Conservation (phyloP, 2,113 vertebrate genomes). For the Recurvirostra avosetta region DNA sequence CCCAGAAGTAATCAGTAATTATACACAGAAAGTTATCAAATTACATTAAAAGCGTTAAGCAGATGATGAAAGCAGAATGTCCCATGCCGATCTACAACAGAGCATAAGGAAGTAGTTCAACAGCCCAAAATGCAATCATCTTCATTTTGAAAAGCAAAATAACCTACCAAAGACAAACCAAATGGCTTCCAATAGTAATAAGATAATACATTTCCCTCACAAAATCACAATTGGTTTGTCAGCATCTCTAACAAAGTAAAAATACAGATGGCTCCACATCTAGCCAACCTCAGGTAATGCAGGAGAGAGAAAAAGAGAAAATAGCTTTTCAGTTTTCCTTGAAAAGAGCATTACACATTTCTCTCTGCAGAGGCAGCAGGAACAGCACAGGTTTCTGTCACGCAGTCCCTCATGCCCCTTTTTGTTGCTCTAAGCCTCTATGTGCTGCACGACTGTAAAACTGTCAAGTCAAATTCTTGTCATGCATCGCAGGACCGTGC, state of each 20-base stretch:
- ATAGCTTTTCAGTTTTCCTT: not conserved
- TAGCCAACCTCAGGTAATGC: not conserved
- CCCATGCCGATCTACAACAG: not conserved
- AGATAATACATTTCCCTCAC: not conserved
- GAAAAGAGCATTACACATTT: not conserved
- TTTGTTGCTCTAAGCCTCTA: conserved; percentile 42
- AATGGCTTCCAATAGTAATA: not conserved
- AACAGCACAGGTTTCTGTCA: not conserved
- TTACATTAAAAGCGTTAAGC: not conserved
- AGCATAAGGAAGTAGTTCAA: not conserved
- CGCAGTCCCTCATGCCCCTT: not conserved
- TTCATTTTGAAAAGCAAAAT: not conserved
- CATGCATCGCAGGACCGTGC: not conserved
- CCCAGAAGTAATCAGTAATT: not conserved
- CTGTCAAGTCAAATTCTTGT: conserved; percentile 74
- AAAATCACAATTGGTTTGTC: not conserved
- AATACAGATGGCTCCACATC: not conserved
- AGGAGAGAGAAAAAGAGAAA: not conserved
- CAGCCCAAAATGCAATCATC: not conserved
- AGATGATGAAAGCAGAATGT: not conserved
- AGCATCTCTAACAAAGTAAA: not conserved
- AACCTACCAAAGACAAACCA: not conserved
- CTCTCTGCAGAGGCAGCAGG: not conserved
- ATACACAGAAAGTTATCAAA: not conserved
- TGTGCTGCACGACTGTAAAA: conserved; percentile 22